Base-by-base conservation (phyloP, 2,888 invertebrate genomes). In the Phrixothrix hirtus region DNA sequence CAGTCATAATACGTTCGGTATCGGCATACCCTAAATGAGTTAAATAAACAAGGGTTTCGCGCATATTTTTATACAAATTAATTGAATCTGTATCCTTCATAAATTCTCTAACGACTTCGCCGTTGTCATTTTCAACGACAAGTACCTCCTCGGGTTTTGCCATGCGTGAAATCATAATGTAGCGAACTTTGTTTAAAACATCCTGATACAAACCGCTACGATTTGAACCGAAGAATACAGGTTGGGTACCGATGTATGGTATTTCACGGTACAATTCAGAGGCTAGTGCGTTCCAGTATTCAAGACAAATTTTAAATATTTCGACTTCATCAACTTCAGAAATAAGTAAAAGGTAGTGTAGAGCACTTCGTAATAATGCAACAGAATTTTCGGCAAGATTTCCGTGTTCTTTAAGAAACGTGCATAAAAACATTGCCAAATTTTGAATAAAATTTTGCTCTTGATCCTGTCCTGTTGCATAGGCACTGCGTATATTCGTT, bases 51-150 rank as follows among this genome's bases (percentile, higher is more conserved):
- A 95, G 80, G 7, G 95, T 94, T 77, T 98, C 98, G 60, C 97
- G 84, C 99, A 99, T 99, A 74, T 95, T 99, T 78, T 97, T 98
- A 78, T 99, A 99, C 72, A 99, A 82, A 79, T 96, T 97, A 67
- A 99, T 99, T 26, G 98, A 92, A 80, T 99, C 99, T 26, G 99
- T 99, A 77, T 99, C 99, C 78, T 98, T 99, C 95, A 99, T 98
- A 74, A 99, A 97, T 76, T 99, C 99, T 57, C 99, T 81, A 6
- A 99, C 98, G 54, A 99, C 96, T 79, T 99, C 98, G 29, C 98
- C 98, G 77, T 99, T 97, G 74, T 99, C 99, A 79, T 99, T 99
- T 78, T 99, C 99, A 29, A 99, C 98, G 34, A 99, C 96, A 55
- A 99, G 82, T 25, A 99, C 99, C 79, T 99, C 99, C 77, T 99